Evolutionary conservation across 2,113 vertebrate genomes (phyloP).

Genomic region (Lophura nycthemera): DNA sequence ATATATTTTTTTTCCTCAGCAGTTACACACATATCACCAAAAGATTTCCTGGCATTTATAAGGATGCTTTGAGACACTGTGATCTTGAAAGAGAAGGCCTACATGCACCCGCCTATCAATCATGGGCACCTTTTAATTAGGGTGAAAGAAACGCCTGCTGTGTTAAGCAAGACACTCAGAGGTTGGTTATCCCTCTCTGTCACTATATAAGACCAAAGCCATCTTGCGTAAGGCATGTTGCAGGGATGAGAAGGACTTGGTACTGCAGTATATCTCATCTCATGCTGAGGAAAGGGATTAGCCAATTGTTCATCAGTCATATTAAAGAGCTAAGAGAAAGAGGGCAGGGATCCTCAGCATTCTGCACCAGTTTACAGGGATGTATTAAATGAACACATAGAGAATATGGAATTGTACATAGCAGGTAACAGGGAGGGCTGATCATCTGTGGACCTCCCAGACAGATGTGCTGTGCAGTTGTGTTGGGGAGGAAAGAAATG

Average conservation of each 20-base stretch:
- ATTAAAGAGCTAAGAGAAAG: neutral
- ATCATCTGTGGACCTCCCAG: neutral
- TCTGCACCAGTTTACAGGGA: neutral
- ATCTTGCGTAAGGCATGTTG: rapidly evolving
- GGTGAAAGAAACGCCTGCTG: neutral
- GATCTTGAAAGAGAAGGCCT: neutral
- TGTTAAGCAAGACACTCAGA: neutral
- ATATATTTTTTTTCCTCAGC: neutral
- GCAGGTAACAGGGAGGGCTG: neutral
- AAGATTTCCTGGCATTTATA: neutral
- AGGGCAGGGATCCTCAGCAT: neutral
- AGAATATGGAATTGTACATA: neutral
- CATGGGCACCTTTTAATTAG: neutral
- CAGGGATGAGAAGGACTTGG: rapidly evolving
- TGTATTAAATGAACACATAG: neutral
- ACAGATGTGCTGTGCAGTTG: neutral
- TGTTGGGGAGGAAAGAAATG: neutral
- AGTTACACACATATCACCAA: neutral
- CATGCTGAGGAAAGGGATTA: neutral
- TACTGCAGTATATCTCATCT: neutral
- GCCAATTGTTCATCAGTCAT: rapidly evolving
- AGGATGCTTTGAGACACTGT: neutral
- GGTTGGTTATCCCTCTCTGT: neutral
- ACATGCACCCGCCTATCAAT: neutral
- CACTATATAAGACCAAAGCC: neutral